phyloP scores from a whole-genome alignment of 2,797 vertebrate genomes.

The Morelia viridis region DNA sequence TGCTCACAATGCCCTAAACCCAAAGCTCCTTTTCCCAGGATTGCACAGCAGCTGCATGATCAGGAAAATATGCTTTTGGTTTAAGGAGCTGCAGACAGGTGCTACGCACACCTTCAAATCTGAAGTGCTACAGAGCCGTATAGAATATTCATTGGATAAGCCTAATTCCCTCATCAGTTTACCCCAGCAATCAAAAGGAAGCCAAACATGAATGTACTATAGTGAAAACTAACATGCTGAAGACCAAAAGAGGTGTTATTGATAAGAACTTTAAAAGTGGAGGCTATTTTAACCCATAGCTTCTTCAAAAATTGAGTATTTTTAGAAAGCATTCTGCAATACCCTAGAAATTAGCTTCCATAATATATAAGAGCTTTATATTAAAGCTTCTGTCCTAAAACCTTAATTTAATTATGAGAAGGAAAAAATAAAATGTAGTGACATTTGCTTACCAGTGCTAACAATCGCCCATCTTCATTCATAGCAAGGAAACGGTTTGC shows the following conservation, averaged over 20 bases:
- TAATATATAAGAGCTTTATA: not conserved
- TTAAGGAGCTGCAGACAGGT: not conserved
- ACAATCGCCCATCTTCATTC: slow-evolving; percentile 91
- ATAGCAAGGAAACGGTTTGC: slow-evolving; percentile 96
- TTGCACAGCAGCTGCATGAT: not conserved
- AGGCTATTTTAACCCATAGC: not conserved
- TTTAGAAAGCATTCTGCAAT: not conserved
- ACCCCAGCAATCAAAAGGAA: not conserved
- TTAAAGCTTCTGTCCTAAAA: not conserved
- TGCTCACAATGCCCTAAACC: not conserved
- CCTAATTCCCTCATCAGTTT: not conserved
- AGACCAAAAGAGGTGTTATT: not conserved
- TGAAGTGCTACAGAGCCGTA: not conserved
- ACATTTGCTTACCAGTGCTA: slow-evolving; percentile 83
- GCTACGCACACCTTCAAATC: not conserved
- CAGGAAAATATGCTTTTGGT: not conserved
- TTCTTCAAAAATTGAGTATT: not conserved
- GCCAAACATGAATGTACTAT: not conserved
- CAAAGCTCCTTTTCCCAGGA: not conserved
- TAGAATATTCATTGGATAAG: not conserved
- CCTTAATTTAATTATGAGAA: not conserved
- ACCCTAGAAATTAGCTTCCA: not conserved
- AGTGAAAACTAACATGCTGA: not conserved
- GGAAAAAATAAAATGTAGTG: not conserved
- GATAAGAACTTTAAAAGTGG: not conserved